Base-by-base conservation (phyloP, 2,888 invertebrate species). In the Synanthedon vespiformis region DNA sequence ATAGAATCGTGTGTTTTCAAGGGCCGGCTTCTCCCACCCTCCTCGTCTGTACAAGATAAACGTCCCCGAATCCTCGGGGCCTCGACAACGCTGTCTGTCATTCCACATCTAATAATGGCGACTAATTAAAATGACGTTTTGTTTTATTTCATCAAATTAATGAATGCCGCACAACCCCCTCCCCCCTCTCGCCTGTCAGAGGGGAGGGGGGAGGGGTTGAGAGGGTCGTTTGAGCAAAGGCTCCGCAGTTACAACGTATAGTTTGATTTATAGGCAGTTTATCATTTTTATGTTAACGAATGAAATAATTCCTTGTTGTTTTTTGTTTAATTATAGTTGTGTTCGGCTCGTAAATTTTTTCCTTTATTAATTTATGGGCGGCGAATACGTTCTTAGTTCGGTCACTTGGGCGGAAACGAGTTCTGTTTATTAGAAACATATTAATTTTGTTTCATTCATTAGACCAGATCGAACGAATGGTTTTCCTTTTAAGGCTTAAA, bases 111-210 rank as follows among this genome's bases (percentile, higher is more conserved):
- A 70, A 73, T 75, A 77, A 77, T 76, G 68, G 73, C 62, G 62
- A 63, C 78, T 78, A 79, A 77, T 78, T 79, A 77, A 78, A 72
- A 67, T 72, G 74, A 78, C 75, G 70, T 73, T 76, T 77, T 77
- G 77, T 78, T 80, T 78, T 74, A 77, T 77, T 73, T 73, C 74
- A 73, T 78, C 57, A 57, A 57, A 57, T 55, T 55, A 57, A 57
- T 56, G 56, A 52, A 12, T 10, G 40, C 55, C 50, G 50, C 34
- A 56, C 27, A 44, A 49, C 55, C 54, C 61, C 58, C 59, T 54
- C 49, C 54, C 57, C 53, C 51, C 49, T 58, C 55, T 61, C 57
- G 59, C 27, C 40, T 51, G 52, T 52, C 41, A 40, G 49, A 50
- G 18, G 18, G 11, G 48, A 22, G 5, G 8, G 48, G 18, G 48